Base-by-base conservation (phyloP, 2,888 invertebrate genomes). In the Drosophila gaucha region DNA sequence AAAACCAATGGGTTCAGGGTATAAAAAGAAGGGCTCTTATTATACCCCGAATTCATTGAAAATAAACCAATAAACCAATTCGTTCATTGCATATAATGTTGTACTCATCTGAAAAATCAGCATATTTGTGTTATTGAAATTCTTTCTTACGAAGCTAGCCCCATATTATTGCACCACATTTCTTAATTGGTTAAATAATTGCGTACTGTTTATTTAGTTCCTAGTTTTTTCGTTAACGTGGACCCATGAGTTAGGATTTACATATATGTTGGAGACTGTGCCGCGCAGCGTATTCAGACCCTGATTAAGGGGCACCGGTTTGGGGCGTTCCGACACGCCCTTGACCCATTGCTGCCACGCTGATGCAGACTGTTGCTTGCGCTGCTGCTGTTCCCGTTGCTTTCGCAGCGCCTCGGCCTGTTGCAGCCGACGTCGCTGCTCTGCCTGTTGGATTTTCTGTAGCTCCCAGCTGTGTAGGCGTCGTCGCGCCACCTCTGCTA, bases 221-320 rank as follows among this genome's bases (percentile, higher is more conserved):
- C 8, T 28, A 28, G 26, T 39, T 20, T 50, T 38, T 26, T 41
- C 31, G 18, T 55, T 44, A 22, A 63, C 8, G 8, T 76, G 12
- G 4, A 78, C 51, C 91, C 91, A 91, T 49, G 88, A 80, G 30
- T 89, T 89, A 16, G 91, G 91, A 83, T 91, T 91, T 2, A 91
- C 62, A 60, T 85, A 91, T 18, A 91, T 87, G 24, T 86, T 59
- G 2, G 91, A 91, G 51, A 91, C 68, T 1, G 91, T 91, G 30
- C 91, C 91, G 18, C 90, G 90, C 24, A 91, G 74, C 2, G 91
- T 88, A 12, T 87, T 66, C 2, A 91, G 73, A 9, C 91, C 91
- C 18, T 88, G 88, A 63, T 90, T 90, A 2, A 91, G 77, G 2
- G 91, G 91, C 41, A 91, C 91, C 3, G 91, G 91, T 35, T 91